Conservation (phyloP, 2,113 vertebrate genomes). For the Telmatochromis sp. region DNA sequence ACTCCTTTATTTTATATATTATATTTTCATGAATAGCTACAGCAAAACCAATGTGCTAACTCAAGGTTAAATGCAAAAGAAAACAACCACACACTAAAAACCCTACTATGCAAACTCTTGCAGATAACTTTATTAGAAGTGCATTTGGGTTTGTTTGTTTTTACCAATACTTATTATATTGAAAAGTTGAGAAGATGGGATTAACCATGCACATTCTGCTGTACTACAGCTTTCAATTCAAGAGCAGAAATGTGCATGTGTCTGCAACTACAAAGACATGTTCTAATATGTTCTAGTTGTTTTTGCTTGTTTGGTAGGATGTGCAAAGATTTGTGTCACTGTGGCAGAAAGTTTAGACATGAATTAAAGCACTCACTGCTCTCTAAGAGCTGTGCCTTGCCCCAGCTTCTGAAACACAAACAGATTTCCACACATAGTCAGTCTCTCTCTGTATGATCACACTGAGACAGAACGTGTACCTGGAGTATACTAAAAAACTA, state of each 20-base stretch:
- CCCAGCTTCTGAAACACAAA: neutral
- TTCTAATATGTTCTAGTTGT: neutral
- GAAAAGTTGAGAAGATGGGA: neutral
- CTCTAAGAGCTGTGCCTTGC: neutral
- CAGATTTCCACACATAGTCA: too few species aligned
- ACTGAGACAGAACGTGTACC: too few species aligned
- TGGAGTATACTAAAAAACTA: too few species aligned
- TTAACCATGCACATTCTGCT: neutral
- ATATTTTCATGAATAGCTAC: neutral
- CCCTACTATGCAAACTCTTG: neutral
- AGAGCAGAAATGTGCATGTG: neutral
- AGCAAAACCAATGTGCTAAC: neutral
- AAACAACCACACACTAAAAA: neutral
- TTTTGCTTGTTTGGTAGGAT: neutral
- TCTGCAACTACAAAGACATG: neutral
- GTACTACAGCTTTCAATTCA: neutral
- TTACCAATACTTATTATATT: neutral
- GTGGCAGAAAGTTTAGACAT: neutral
- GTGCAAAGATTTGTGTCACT: neutral
- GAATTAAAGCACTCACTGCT: neutral
- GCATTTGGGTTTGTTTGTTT: neutral
- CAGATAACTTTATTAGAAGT: neutral
- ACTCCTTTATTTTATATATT: neutral
- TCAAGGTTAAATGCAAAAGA: neutral
- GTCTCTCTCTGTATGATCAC: too few species aligned